Evolutionary conservation across 2,888 invertebrate species (phyloP).

Genomic region (Synanthedon andrenaeformis): DNA sequence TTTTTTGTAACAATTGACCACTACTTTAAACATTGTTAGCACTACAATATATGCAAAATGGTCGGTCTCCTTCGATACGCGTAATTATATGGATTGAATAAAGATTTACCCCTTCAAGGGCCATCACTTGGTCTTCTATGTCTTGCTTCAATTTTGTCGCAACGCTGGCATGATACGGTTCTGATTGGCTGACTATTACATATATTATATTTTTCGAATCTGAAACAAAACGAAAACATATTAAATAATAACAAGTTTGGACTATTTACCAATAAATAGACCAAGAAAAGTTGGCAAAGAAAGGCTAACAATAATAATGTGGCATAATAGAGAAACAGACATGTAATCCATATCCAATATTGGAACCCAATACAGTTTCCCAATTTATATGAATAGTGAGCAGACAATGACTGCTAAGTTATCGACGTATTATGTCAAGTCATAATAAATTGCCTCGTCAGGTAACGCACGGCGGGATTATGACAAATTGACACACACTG

Average conservation of each 20-base stretch:
- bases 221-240: constrained; percentile 43
- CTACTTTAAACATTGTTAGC: too few species aligned
- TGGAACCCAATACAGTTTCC: too few species aligned
- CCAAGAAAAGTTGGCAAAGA: too few species aligned
- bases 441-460: constrained; percentile 2
- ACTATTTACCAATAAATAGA: neutral
- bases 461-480: constrained; percentile 38
- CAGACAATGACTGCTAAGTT: too few species aligned
- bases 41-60: too few species aligned
- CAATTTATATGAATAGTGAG: too few species aligned
- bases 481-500: constrained; percentile 30
- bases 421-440: constrained; percentile 1
- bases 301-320: too few species aligned
- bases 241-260: neutral
- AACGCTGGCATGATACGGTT: constrained; percentile 73
- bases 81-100: neutral
- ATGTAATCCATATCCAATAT: too few species aligned
- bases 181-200: constrained; percentile 74
- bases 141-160: constrained; percentile 67
- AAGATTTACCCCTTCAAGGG: constrained; percentile 36
- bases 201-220: constrained; percentile 71
- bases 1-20: too few species aligned
- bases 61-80: too few species aligned
- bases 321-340: too few species aligned
- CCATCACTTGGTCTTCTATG: constrained; percentile 67